These are phyloP conservation scores for Trachemys scripta DNA, from an alignment of 2,113 vertebrate genomes.

Conservation along the genomic window DNA sequence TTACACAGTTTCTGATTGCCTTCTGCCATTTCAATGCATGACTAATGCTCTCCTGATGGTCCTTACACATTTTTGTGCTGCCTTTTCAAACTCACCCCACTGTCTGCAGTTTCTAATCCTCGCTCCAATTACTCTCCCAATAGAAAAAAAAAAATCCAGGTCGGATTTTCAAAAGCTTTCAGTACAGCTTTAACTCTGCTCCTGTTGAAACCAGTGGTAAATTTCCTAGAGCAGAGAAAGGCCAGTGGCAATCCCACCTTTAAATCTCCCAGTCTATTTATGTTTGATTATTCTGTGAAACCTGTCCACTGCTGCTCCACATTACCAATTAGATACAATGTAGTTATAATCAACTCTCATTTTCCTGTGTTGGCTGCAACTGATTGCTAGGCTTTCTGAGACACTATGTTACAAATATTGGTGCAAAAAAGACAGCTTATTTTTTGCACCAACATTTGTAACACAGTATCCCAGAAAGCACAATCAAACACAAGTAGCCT, in stretches of 20 bases:
- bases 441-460: not conserved
- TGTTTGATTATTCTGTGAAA: not conserved
- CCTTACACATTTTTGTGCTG: not conserved
- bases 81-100: not conserved
- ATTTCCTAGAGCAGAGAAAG: fast-evolving
- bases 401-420: not conserved
- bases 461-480: not conserved
- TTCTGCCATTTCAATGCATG: not conserved
- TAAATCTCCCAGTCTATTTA: not conserved
- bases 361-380: fast-evolving
- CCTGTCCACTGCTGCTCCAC: not conserved
- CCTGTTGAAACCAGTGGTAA: not conserved
- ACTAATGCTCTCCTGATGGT: not conserved
- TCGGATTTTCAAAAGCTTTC: fast-evolving
- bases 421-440: not conserved
- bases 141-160: not conserved
- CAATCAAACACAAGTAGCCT: too few species aligned
- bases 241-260: not conserved
- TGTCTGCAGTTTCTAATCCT: not conserved
- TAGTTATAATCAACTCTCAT: not conserved
- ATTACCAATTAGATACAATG: fast-evolving
- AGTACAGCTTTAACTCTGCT: not conserved
- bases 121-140: not conserved
- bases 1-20: not conserved
- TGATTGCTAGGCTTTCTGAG: not conserved